Evolutionary conservation across 2,888 invertebrate genomes (phyloP).

Genomic region (Caenorhabditis doughertyi): DNA sequence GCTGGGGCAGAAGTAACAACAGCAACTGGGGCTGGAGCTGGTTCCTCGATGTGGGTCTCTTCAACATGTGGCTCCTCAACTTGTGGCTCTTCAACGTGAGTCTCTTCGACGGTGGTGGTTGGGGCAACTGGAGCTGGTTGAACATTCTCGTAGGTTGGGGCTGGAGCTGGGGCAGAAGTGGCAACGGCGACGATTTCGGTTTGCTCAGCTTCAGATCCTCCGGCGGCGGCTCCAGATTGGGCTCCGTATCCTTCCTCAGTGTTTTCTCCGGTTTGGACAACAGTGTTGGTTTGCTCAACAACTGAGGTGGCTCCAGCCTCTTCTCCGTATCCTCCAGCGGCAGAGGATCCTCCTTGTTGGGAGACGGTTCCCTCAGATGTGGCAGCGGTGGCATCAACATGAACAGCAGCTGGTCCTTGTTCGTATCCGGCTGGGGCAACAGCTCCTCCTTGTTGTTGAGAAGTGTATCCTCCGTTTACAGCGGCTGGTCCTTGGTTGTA

Average conservation of each 20-base stretch:
- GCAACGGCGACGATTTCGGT: constrained; percentile 59
- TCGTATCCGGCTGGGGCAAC: constrained; percentile 52
- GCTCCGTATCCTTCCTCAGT: constrained; percentile 53
- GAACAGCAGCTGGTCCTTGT: constrained; percentile 48
- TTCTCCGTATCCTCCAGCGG: constrained; percentile 59
- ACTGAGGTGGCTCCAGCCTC: constrained; percentile 40
- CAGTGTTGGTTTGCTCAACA: constrained; percentile 47
- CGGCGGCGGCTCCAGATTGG: constrained; percentile 32
- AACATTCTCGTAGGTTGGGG: constrained; percentile 64
- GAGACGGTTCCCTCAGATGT: constrained; percentile 43
- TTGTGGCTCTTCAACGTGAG: constrained; percentile 16
- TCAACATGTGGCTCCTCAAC: constrained; percentile 35
- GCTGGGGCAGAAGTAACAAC: constrained; percentile 35
- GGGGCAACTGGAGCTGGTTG: constrained; percentile 46
- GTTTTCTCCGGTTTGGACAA: constrained; percentile 52
- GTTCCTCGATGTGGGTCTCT: too few species aligned
- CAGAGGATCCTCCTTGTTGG: constrained; percentile 52
- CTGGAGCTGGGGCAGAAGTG: constrained; percentile 51
- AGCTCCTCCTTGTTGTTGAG: constrained; percentile 54
- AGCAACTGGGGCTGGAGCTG: constrained; percentile 48
- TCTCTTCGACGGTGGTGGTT: constrained; percentile 17
- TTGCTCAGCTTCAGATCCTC: constrained; percentile 38
- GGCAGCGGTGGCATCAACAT: constrained; percentile 45
- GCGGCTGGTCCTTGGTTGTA: constrained; percentile 64
- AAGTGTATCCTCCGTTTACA: constrained; percentile 57